These are phyloP conservation scores for Florisuga fusca DNA, from an alignment of 2,797 vertebrate species.

Conservation along the genomic window DNA sequence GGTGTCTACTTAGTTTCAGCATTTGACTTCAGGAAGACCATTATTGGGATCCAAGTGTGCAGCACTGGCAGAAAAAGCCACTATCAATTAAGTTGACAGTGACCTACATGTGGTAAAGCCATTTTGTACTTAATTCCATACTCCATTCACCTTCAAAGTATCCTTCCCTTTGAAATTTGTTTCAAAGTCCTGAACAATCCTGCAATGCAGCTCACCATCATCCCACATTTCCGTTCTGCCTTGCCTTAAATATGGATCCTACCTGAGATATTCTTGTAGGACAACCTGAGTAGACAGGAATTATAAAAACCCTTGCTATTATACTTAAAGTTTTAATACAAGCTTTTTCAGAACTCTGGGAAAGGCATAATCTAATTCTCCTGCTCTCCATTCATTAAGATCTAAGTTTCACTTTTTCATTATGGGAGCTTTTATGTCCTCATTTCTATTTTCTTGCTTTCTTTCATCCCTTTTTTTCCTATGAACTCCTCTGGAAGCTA, in stretches of 20 bases:
- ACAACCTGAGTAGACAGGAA: not conserved
- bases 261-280: not conserved
- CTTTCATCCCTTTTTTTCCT: not conserved
- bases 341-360: not conserved
- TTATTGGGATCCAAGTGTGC: not conserved
- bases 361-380: not conserved
- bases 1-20: not conserved
- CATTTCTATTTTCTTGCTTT: not conserved
- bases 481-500: not conserved
- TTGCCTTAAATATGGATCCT: not conserved
- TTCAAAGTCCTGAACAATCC: not conserved
- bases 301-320: not conserved
- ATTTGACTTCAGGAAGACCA: not conserved
- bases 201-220: not conserved
- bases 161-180: not conserved
- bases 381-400: not conserved
- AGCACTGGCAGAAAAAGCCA: not conserved
- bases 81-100: not conserved
- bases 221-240: not conserved
- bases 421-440: not conserved
- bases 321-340: not conserved
- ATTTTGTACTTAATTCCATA: not conserved
- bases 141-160: not conserved
- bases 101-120: not conserved
- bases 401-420: not conserved